Percentiles rank a stretch among this genome's conserved stretches.
phyloP scores from a whole-genome alignment of 2,888 invertebrate genomes.

The Crepidodera aurea region DNA sequence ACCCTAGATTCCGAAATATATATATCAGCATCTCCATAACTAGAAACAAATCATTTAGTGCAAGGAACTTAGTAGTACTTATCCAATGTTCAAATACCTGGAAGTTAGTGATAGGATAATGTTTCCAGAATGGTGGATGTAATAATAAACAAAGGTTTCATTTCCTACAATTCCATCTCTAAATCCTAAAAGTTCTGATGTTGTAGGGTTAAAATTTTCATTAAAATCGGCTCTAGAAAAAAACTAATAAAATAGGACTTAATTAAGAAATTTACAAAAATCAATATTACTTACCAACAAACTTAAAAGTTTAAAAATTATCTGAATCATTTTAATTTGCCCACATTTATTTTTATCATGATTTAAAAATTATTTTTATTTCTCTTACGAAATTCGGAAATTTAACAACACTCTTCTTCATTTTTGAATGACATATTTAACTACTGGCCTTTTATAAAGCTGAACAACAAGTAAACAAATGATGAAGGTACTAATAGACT shows the following conservation, averaged over 20 bases:
- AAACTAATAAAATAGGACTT: constrained; percentile 12
- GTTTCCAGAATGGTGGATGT: constrained; percentile 33
- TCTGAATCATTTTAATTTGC: constrained; percentile 11
- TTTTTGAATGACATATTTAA: too few relatives aligned
- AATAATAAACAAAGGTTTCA: constrained; percentile 36
- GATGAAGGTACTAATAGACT: too few relatives aligned
- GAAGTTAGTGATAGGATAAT: constrained; percentile 20
- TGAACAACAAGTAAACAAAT: too few relatives aligned
- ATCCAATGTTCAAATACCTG: constrained; percentile 4
- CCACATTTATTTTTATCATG: not conserved
- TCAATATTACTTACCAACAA: constrained; percentile 5
- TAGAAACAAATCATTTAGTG: constrained; percentile 12
- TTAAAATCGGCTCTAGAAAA: constrained; percentile 16
- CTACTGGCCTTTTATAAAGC: too few relatives aligned
- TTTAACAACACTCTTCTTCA: too few relatives aligned
- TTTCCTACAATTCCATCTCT: constrained; percentile 32
- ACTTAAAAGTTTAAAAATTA: constrained; percentile 10
- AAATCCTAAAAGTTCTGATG: constrained; percentile 29
- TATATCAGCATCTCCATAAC: constrained; percentile 44
- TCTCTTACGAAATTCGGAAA: not conserved
- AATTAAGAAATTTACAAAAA: not conserved
- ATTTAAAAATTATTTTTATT: not conserved
- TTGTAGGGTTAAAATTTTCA: not conserved
- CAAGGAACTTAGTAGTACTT: not conserved
- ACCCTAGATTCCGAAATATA: constrained; percentile 40